Base-by-base conservation (phyloP, 2,888 invertebrate genomes). In the Melanophora roralis region DNA sequence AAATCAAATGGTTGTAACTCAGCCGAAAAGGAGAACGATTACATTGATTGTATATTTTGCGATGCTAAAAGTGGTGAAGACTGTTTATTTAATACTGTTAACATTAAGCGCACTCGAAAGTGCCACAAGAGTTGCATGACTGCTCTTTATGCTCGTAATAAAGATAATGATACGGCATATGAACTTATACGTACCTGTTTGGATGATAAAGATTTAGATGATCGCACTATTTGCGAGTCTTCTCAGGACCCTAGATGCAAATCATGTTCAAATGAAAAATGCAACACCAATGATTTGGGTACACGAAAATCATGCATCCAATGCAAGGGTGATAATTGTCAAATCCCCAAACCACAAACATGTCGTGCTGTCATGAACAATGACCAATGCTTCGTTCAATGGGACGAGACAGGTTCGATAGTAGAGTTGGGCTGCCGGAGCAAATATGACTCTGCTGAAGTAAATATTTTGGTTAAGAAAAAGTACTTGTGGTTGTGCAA, bases 71-170 rank as follows among this genome's bases (percentile, higher is more conserved):
- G 45, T 0, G 81, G 84, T 53, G 81, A 78, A 0, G 78, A 82
- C 16, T 89, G 89, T 45, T 72, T 83, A 7, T 73, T 78, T 7
- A 84, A 87, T 59, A 71, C 82, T 7, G 79, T 77, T 11, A 57
- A 71, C 32, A 68, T 86, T 0, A 32, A 16, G 2, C 64, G 75
- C 3, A 84, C 71, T 1, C 83, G 84, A 0, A 85, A 80, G 0
- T 89, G 89, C 55, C 59, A 87, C 14, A 83, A 84, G 9, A 74
- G 84, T 12, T 89, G 89, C 51, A 84, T 89, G 79, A 88, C 88
- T 1, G 85, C 88, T 1, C 76, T 89, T 0, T 88, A 89, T 68
- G 79, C 88, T 0, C 85, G 86, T 21, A 85, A 83, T 0, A 65
- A 49, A 1, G 87, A 88, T 7, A 43, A 9, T 0, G 67, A 76